Evolutionary conservation across 1,140 invertebrate species (phyloP).

Genomic region (Drosophila sulfurigaster): DNA sequence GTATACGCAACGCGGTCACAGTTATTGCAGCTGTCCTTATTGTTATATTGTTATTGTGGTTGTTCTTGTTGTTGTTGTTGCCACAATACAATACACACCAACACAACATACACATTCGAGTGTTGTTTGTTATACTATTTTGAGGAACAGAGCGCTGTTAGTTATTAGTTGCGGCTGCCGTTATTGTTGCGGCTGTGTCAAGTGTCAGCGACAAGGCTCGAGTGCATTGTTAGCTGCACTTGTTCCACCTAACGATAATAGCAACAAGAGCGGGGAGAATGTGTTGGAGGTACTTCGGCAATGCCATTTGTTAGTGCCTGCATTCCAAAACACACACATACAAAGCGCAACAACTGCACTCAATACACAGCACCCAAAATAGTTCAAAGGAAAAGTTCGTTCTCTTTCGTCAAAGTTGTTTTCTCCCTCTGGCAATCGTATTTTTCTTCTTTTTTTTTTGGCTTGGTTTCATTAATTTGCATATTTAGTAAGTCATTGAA

Average conservation of each 20-base stretch:
- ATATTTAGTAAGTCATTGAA: slow-evolving; percentile 72
- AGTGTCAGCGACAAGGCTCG: slow-evolving; percentile 61
- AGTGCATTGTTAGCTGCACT: slow-evolving; percentile 43
- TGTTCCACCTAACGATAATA: slow-evolving; percentile 32
- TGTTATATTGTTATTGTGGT: background rate
- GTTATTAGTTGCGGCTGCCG: slow-evolving; percentile 74
- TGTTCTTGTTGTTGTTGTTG: background rate
- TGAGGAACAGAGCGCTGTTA: slow-evolving; percentile 43
- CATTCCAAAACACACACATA: slow-evolving; percentile 1
- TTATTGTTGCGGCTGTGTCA: slow-evolving; percentile 75
- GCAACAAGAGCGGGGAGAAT: background rate
- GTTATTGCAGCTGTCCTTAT: slow-evolving; percentile 56
- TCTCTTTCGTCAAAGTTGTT: background rate
- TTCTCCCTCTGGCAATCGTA: background rate
- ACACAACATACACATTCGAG: slow-evolving; percentile 29
- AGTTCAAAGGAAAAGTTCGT: slow-evolving; percentile 62
- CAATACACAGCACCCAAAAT: slow-evolving; percentile 62
- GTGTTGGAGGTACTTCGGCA: background rate
- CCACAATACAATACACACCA: background rate
- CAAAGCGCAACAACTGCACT: slow-evolving; percentile 37
- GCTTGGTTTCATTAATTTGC: slow-evolving; percentile 70
- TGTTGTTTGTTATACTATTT: slow-evolving; percentile 47
- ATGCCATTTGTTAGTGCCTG: slow-evolving; percentile 56
- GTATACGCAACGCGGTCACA: slow-evolving; percentile 76
- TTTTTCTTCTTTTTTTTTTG: slow-evolving; percentile 19